phyloP scores from a whole-genome alignment of 2,113 vertebrate genomes.

The Corvus moneduloides region DNA sequence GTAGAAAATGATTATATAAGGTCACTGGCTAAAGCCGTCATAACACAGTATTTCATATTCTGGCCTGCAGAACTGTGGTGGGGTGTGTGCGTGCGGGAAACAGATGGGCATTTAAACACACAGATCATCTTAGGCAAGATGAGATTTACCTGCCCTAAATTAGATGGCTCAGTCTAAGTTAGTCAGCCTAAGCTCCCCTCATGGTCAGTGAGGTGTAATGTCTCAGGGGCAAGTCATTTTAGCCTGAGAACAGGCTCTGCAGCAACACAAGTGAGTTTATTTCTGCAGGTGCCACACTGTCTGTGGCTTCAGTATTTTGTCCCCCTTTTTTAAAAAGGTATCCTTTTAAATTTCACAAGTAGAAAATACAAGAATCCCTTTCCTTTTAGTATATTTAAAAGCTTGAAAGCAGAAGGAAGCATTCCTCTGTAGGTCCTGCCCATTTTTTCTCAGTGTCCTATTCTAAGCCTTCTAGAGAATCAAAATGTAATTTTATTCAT shows the following conservation, averaged over 20 bases:
- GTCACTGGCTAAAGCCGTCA: not conserved
- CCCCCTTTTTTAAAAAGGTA: no score
- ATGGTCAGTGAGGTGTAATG: not conserved
- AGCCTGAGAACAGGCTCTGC: not conserved
- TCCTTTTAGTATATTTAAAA: not conserved
- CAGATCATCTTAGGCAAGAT: not conserved
- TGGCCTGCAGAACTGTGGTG: not conserved
- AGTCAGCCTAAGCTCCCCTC: not conserved
- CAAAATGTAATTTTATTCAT: not conserved
- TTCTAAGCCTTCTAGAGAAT: not conserved
- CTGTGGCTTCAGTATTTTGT: not conserved
- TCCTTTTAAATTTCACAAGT: not conserved
- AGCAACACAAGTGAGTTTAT: not conserved
- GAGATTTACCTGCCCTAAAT: not conserved
- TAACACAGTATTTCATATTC: not conserved
- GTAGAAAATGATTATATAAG: not conserved
- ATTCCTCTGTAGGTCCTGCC: not conserved
- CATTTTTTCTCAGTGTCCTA: not conserved
- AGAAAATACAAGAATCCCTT: not conserved
- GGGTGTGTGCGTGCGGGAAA: not conserved
- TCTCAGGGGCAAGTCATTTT: not conserved
- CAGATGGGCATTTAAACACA: not conserved
- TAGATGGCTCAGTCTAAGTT: not conserved
- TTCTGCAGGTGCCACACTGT: not conserved
- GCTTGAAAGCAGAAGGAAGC: not conserved